Conservation (phyloP, 2,113 vertebrate species). For the Oophaga pumilio region DNA sequence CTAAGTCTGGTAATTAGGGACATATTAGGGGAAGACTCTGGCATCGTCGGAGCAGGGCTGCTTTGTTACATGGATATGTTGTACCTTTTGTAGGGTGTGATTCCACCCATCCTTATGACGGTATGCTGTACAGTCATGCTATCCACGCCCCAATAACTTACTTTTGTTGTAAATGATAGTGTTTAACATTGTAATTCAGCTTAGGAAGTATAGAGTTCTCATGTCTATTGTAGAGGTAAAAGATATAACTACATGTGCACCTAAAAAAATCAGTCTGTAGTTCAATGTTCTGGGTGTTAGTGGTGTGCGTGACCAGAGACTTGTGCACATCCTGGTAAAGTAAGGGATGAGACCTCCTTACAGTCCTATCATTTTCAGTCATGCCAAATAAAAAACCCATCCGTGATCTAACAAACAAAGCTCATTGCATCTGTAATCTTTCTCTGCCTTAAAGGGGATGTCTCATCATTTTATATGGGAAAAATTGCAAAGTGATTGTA, state of each 20-base stretch:
- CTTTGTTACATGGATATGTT: neutral
- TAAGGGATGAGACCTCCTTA: too few species aligned
- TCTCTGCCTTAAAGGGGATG: too few species aligned
- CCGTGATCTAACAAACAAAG: too few species aligned
- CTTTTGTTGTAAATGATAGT: neutral
- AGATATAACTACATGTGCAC: neutral
- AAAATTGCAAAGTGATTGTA: too few species aligned
- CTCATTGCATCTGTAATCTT: too few species aligned
- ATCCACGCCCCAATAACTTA: slow-evolving; percentile 8
- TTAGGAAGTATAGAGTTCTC: neutral
- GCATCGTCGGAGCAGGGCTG: neutral
- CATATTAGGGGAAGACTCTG: neutral
- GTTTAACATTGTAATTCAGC: neutral
- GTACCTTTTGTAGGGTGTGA: neutral
- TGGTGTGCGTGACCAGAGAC: neutral
- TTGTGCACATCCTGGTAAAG: neutral
- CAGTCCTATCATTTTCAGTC: too few species aligned
- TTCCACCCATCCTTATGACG: neutral
- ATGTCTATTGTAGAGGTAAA: neutral
- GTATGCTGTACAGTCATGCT: neutral
- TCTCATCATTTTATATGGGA: too few species aligned
- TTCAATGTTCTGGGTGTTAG: neutral
- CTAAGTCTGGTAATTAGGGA: neutral
- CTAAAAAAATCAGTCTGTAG: neutral
- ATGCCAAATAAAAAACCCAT: too few species aligned